phyloP scores from a whole-genome alignment of 2,888 invertebrate genomes.

The Sussaba pulchella region DNA sequence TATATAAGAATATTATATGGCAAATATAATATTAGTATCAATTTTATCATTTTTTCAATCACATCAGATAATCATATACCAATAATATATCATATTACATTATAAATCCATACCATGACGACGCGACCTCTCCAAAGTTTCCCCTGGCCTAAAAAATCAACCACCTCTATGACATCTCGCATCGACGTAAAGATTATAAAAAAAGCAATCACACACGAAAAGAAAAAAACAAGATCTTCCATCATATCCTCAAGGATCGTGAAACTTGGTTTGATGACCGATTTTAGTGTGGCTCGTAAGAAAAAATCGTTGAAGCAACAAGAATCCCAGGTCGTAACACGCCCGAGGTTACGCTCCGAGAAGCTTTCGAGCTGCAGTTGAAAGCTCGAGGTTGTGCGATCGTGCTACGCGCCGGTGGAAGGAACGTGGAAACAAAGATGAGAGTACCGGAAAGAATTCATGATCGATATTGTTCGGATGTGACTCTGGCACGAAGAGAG shows the following conservation, averaged over 20 bases:
- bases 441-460: slow-evolving; percentile 68
- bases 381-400: slow-evolving; percentile 4
- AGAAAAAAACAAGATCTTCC: neutral
- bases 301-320: slow-evolving; percentile 26
- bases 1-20: no score
- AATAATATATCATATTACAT: no score
- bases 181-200: neutral
- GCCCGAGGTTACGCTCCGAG: neutral
- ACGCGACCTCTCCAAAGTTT: no score
- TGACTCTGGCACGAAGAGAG: slow-evolving; percentile 25
- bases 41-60: no score
- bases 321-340: neutral
- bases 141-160: neutral
- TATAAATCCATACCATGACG: no score
- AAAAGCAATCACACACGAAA: neutral
- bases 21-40: no score
- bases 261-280: slow-evolving; percentile 22
- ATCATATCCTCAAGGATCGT: neutral
- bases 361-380: neutral
- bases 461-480: slow-evolving; percentile 69
- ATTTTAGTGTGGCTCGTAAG: slow-evolving; percentile 36
- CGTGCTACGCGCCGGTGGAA: neutral
- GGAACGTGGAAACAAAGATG: slow-evolving; percentile 2
- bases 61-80: no score
- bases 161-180: neutral